A percentile compares a stretch with the other conserved stretches of the same genome.
phyloP scores from a whole-genome alignment of 2,113 vertebrate genomes.

The Percopsis transmontana region DNA sequence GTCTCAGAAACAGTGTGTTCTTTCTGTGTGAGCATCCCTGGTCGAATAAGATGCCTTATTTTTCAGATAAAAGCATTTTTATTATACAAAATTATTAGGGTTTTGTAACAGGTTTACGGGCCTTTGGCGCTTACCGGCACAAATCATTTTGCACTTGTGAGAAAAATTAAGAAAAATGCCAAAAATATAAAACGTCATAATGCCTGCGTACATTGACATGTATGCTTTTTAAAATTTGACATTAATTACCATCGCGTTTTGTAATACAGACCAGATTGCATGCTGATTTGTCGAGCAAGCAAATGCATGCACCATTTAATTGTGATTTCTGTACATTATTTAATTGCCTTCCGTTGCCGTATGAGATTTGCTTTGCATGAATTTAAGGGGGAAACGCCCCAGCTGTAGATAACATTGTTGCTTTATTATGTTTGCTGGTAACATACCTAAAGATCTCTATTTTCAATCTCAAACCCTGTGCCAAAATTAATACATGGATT shows the following conservation, averaged over 20 bases:
- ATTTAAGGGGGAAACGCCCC: constrained; percentile 4
- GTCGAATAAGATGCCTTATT: neutral
- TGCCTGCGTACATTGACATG: constrained; percentile 4
- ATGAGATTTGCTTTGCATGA: constrained; percentile 69
- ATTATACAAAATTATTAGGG: neutral
- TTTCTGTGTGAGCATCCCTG: neutral
- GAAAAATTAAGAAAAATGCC: constrained; percentile 5
- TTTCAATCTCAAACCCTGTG: constrained; percentile 50
- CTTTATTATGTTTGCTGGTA: constrained; percentile 20
- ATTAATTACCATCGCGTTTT: constrained; percentile 8
- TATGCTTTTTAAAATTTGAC: constrained; percentile 8
- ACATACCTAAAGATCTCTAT: constrained; percentile 36
- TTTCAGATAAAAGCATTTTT: neutral
- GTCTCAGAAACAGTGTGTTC: neutral
- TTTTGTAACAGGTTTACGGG: neutral
- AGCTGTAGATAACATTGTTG: constrained; percentile 24
- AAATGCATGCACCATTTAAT: constrained; percentile 50
- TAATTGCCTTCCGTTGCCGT: constrained; percentile 57
- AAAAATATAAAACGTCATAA: neutral
- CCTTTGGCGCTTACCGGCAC: neutral
- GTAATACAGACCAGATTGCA: constrained; percentile 21
- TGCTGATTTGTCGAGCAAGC: constrained; percentile 32
- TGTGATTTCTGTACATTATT: constrained; percentile 29
- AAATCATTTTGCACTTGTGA: neutral
- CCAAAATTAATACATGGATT: constrained; percentile 45